Evolutionary conservation across 2,113 vertebrate genomes (phyloP), one percentile per base, ranked within the genome.

Genomic region (Cebus imitator): DNA sequence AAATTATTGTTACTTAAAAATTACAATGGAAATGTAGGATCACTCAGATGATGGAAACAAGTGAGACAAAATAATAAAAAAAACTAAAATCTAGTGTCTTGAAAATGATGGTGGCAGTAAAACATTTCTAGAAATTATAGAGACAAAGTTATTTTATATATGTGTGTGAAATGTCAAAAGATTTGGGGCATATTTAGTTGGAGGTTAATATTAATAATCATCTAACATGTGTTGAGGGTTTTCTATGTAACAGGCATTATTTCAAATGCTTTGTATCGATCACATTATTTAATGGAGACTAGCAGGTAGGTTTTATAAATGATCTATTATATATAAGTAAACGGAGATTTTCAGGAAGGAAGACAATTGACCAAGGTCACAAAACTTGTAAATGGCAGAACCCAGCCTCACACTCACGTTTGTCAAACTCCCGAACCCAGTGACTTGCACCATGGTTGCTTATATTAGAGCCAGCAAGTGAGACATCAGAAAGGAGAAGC

Each of bases 61-160:
- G 12, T 92, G 14, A 91, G 40, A 64, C 14, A 78, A 72, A 82
- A 87, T 92, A 90, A 83, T 91, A 79, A 84, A 55, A 84, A 58
- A 58, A 43, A 25, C 2, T 76, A 90, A 91, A 92, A 50, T 50
- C 10, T 61, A 35, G 27, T 87, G 11, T 98, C n/a, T 92, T 84
- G 25, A 86, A 96, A 64, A 17, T 76, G 18, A 94, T 90, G 6
- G 8, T 40, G 40, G 10, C 30, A 55, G 45, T 43, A 72, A 92
- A 73, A 27, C 35, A 32, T 78, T 87, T 82, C 72, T 85, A 70
- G 45, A 94, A 81, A 76, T 78, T 79, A 66, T 0, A 11, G 35
- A 18, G 14, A 45, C 50, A n/a, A 81, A 50, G 11, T 90, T 89
- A 68, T 20, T 80, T 87, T 45, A 16, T 43, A 27, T 73, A 3